A percentile compares a stretch with the other conserved stretches of the same genome.
These are phyloP conservation scores for Coptotermes formosanus DNA, from an alignment of 1,140 invertebrate genomes.

Conservation along the genomic window DNA sequence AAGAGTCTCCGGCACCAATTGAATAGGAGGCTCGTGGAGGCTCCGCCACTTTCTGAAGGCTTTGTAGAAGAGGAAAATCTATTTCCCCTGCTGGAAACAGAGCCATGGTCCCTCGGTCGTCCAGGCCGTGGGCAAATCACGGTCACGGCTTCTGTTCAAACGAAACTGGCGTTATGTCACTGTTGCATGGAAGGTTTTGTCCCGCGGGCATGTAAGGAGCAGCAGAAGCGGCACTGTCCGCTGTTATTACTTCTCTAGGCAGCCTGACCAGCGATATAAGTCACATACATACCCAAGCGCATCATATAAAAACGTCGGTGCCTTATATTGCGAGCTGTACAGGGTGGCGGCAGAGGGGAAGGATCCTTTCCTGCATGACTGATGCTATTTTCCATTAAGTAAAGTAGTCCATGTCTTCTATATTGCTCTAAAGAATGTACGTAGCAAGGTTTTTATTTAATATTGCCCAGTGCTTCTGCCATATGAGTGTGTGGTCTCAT, in stretches of 20 bases:
- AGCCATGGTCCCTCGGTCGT: no score
- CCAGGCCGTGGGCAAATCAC: no score
- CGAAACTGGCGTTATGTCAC: no score
- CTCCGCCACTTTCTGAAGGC: no score
- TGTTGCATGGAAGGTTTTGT: no score
- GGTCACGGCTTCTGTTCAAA: no score
- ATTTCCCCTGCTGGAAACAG: no score
- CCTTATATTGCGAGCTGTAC: conserved; percentile 10
- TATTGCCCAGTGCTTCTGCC: neutral
- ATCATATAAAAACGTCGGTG: neutral
- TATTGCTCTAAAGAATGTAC: conserved; percentile 3
- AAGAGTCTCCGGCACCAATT: no score
- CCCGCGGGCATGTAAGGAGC: neutral
- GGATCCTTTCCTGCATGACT: neutral
- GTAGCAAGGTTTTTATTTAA: neutral
- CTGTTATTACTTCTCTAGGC: conserved; percentile 8
- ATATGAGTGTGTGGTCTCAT: neutral
- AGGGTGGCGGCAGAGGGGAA: no score
- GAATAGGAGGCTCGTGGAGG: no score
- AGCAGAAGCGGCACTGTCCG: neutral
- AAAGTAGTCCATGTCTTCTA: neutral
- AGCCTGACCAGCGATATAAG: conserved; percentile 7
- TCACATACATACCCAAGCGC: conserved; percentile 14
- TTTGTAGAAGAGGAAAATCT: no score
- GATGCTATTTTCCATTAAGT: conserved; percentile 16